Conservation (phyloP, 2,797 vertebrate species). For the Taenioides sp. region DNA sequence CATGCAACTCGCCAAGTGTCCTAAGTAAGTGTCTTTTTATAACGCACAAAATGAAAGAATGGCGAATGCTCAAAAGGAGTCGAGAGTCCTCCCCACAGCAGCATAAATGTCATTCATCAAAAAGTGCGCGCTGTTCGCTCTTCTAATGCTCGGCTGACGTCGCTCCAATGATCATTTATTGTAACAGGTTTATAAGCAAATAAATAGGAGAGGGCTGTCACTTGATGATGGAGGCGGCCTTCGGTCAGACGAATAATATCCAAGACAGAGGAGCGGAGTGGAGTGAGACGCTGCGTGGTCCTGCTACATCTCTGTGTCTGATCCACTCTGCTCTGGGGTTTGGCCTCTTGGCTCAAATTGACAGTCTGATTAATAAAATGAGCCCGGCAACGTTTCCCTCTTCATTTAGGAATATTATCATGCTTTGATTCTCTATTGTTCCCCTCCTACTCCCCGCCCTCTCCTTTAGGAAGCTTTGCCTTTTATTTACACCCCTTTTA, state of each 20-base stretch:
- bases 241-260: conserved; percentile 98
- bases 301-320: conserved; percentile 87
- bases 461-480: conserved; percentile 58
- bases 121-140: conserved; percentile 90
- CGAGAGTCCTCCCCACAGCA: conserved; percentile 89
- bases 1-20: conserved; percentile 87
- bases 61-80: conserved; percentile 95
- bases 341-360: conserved; percentile 99
- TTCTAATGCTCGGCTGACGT: conserved; percentile 97
- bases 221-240: conserved; percentile 98
- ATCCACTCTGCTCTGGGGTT: conserved; percentile 92
- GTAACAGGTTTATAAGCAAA: conserved; percentile 99
- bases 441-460: conserved; percentile 71
- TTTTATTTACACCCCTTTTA: conserved; percentile 50
- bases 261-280: conserved; percentile 92
- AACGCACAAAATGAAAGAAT: conserved; percentile 88
- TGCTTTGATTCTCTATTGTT: conserved; percentile 99
- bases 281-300: conserved; percentile 88
- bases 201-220: conserved; percentile 99
- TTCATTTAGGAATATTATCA: conserved; percentile 99
- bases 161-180: conserved; percentile 99
- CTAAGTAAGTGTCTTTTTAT: conserved; percentile 82
- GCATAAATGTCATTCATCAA: conserved; percentile 98
- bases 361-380: conserved; percentile 99
- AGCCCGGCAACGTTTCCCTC: conserved; percentile 97